A percentile compares a stretch with the other conserved stretches of the same genome.
Conservation (phyloP, 2,113 vertebrate species). For the Stercorarius parasiticus region DNA sequence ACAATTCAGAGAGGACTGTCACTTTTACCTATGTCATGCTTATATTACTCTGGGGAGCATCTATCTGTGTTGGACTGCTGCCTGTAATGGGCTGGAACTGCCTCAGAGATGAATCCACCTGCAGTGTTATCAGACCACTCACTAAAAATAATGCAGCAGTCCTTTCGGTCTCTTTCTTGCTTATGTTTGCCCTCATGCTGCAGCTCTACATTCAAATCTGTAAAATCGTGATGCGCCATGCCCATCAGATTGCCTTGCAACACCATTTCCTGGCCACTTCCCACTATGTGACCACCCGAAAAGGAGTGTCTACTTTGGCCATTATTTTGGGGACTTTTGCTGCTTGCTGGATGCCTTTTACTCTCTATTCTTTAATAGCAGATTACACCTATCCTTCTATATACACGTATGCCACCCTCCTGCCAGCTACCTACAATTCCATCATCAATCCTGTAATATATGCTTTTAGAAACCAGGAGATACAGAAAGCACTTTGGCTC, state of each 20-base stretch:
- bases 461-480: constrained; percentile 98
- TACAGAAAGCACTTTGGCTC: constrained; percentile 97
- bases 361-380: constrained; percentile 93
- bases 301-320: constrained; percentile 97
- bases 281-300: constrained; percentile 98
- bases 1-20: constrained; percentile 95
- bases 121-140: constrained; percentile 94
- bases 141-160: constrained; percentile 96
- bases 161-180: constrained; percentile 93
- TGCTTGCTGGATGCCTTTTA: constrained; percentile 99
- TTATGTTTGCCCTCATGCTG: constrained; percentile 97
- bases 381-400: constrained; percentile 97
- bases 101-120: constrained; percentile 89
- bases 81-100: constrained; percentile 96
- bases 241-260: constrained; percentile 97
- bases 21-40: constrained; percentile 98
- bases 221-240: constrained; percentile 96
- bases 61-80: constrained; percentile 91
- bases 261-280: constrained; percentile 98
- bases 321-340: constrained; percentile 98
- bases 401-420: constrained; percentile 96
- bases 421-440: constrained; percentile 98
- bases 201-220: constrained; percentile 98
- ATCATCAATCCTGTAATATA: constrained; percentile 99
- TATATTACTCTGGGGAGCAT: constrained; percentile 91